phyloP scores from a whole-genome alignment of 2,797 vertebrate species.

The Aulostomus chinensis region DNA sequence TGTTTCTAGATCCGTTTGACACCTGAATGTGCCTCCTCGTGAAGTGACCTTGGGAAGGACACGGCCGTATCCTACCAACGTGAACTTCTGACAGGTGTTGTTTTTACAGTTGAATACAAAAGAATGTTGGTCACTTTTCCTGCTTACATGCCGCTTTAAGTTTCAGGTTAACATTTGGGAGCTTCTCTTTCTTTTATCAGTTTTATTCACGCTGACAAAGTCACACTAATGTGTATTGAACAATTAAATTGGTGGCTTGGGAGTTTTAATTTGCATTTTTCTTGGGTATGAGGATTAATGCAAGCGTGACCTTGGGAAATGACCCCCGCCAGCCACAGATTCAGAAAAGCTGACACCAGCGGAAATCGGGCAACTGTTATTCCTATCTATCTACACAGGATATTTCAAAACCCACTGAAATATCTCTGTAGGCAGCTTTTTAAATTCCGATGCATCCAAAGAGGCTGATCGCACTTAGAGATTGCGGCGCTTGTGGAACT shows the following conservation, averaged over 20 bases:
- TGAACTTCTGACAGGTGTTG: too few species aligned
- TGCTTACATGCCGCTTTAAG: background rate
- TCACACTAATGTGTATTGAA: background rate
- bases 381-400: conserved; percentile 5
- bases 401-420: conserved; percentile 12
- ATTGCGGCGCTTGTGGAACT: too few species aligned
- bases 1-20: background rate
- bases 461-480: fast-evolving
- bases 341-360: conserved; percentile 42
- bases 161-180: background rate
- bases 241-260: fast-evolving
- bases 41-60: conserved; percentile 65
- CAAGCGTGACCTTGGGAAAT: conserved; percentile 57
- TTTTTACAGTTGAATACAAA: too few species aligned
- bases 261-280: background rate
- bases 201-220: background rate
- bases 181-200: too few species aligned
- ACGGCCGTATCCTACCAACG: background rate
- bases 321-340: conserved; percentile 27
- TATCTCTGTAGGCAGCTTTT: background rate
- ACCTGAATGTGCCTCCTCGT: background rate
- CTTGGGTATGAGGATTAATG: background rate
- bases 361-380: conserved; percentile 22
- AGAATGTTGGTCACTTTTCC: too few species aligned
- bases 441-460: background rate